Percentiles rank a stretch among this genome's conserved stretches.
These are phyloP conservation scores for Desmodus rotundus DNA, from an alignment of 2,113 vertebrate genomes.

Conservation along the genomic window DNA sequence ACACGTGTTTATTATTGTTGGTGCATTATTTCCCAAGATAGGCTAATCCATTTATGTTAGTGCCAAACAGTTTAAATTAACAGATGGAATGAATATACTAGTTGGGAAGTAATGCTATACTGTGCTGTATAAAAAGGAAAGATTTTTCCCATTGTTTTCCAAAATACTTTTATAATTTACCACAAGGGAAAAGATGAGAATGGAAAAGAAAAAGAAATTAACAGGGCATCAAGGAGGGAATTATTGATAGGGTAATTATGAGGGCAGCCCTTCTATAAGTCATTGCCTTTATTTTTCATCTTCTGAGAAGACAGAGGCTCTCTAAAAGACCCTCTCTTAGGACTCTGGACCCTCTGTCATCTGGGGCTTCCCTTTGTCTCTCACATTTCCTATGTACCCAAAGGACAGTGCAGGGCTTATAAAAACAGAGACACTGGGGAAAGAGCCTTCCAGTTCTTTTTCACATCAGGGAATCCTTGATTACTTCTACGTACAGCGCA, in stretches of 20 bases:
- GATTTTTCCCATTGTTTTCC: background rate
- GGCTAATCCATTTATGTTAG: background rate
- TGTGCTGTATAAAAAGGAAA: background rate
- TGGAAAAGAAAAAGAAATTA: background rate
- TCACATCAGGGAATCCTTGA: background rate
- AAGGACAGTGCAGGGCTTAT: background rate
- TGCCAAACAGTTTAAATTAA: conserved; percentile 34
- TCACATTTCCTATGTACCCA: background rate
- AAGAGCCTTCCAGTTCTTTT: background rate
- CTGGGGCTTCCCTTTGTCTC: background rate
- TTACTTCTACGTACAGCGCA: background rate
- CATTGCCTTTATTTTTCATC: background rate
- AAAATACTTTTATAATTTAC: conserved; percentile 3
- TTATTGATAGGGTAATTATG: background rate
- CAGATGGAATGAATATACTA: background rate
- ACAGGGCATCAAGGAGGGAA: background rate
- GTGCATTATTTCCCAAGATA: background rate
- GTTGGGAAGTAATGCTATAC: background rate
- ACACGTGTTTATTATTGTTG: conserved; percentile 2
- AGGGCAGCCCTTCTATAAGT: background rate
- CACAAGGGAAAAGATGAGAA: background rate
- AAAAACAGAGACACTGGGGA: background rate
- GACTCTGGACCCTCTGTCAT: background rate
- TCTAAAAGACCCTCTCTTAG: background rate
- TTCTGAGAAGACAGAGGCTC: background rate